Percentiles rank a stretch among this genome's conserved stretches.
Evolutionary conservation across 2,888 invertebrate species (phyloP).

Genomic region (Calliscelio sp.): DNA sequence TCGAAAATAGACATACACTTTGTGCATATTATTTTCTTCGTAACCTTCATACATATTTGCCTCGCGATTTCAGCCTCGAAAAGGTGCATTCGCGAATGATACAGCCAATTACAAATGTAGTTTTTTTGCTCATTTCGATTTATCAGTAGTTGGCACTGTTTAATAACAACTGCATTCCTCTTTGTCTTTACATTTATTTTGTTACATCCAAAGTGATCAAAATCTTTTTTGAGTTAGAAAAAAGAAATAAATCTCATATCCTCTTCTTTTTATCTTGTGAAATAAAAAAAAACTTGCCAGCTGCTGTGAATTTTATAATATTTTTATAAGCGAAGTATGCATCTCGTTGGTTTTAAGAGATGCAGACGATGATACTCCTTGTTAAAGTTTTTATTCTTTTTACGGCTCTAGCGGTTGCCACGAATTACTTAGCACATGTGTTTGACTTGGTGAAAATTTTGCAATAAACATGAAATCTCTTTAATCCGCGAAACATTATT

Average conservation of each 20-base stretch:
- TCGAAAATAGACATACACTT: slow-evolving; percentile 32
- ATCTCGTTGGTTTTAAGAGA: slow-evolving; percentile 43
- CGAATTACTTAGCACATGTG: slow-evolving; percentile 33
- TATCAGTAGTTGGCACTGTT: slow-evolving; percentile 40
- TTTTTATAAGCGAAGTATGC: slow-evolving; percentile 32
- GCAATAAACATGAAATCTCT: background rate
- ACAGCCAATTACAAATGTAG: slow-evolving; percentile 10
- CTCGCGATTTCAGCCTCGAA: slow-evolving; percentile 64
- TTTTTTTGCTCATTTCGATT: slow-evolving; percentile 57
- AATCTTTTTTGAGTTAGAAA: no score
- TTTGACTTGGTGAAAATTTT: slow-evolving; percentile 43
- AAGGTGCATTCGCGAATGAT: slow-evolving; percentile 43
- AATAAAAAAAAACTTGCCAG: slow-evolving; percentile 3
- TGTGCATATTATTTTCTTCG: slow-evolving; percentile 37
- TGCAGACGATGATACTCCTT: slow-evolving; percentile 63
- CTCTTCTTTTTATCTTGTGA: no score
- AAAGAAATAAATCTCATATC: no score
- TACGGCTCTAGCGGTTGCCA: slow-evolving; percentile 51
- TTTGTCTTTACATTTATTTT: no score
- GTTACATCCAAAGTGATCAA: no score
- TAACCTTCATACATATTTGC: slow-evolving; percentile 36
- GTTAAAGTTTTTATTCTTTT: slow-evolving; percentile 75
- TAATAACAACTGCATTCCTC: background rate
- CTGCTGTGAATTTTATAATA: slow-evolving; percentile 48
- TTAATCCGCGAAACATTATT: background rate